Evolutionary conservation across 1,140 invertebrate species (phyloP).

Genomic region (Drosophila nasuta): DNA sequence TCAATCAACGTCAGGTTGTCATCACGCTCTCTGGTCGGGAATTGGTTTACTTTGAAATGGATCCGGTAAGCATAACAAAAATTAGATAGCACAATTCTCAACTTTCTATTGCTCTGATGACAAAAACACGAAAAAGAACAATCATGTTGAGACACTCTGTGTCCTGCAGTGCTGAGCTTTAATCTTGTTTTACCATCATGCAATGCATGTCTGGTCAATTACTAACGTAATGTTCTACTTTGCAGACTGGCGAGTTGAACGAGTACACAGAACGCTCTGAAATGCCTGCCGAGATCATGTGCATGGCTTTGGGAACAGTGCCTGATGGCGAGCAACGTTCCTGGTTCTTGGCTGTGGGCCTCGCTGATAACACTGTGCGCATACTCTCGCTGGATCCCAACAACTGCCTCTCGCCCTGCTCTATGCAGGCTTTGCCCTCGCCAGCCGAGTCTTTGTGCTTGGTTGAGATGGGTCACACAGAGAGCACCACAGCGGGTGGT

Average conservation of each 20-base stretch:
- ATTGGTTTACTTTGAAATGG: slow-evolving; percentile 99
- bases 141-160: slow-evolving; percentile 84
- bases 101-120: slow-evolving; percentile 69
- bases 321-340: slow-evolving; percentile 97
- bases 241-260: slow-evolving; percentile 97
- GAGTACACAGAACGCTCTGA: slow-evolving; percentile 99
- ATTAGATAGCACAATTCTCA: neutral
- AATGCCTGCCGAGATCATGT: slow-evolving; percentile 98
- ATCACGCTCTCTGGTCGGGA: slow-evolving; percentile 99
- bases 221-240: neutral
- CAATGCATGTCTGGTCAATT: neutral
- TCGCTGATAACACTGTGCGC: slow-evolving; percentile 98
- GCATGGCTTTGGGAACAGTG: slow-evolving; percentile 98
- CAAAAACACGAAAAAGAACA: slow-evolving; percentile 84
- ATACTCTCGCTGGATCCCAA: slow-evolving; percentile 98
- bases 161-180: slow-evolving; percentile 85
- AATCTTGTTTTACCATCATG: neutral
- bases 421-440: slow-evolving; percentile 98
- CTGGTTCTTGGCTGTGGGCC: slow-evolving; percentile 98
- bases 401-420: slow-evolving; percentile 96
- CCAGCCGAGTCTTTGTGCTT: slow-evolving; percentile 98
- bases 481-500: slow-evolving; percentile 80
- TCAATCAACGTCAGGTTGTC: slow-evolving; percentile 99
- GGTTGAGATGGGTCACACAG: slow-evolving; percentile 92
- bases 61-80: slow-evolving; percentile 91